Percentiles rank a stretch among this genome's conserved stretches.
These are phyloP conservation scores for Hedychridium roseum DNA, from an alignment of 2,888 invertebrate species.

Conservation along the genomic window DNA sequence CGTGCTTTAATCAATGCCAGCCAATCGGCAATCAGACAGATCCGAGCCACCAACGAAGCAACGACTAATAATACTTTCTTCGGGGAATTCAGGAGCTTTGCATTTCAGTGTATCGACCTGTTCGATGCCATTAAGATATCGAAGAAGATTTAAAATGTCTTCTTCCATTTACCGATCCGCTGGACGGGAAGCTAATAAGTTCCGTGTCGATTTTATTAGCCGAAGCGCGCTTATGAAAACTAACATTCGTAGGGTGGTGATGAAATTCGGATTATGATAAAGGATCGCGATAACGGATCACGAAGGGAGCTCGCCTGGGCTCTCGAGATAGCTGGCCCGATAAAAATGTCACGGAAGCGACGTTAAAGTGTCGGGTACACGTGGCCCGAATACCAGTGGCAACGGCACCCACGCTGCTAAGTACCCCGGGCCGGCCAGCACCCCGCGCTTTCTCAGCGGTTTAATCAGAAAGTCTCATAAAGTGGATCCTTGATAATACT, in stretches of 20 bases:
- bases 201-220: no score
- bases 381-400: conserved; percentile 33
- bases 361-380: conserved; percentile 25
- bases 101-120: no score
- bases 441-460: conserved; percentile 18
- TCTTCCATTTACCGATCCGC: no score
- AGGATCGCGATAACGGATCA: conserved; percentile 11
- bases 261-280: conserved; percentile 37
- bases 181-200: no score
- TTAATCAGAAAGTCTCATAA: conserved; percentile 29
- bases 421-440: conserved; percentile 6
- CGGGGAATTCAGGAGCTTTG: no score
- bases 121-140: no score
- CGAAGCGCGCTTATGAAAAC: no score
- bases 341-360: conserved; percentile 29
- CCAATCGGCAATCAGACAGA: no score
- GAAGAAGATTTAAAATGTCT: no score
- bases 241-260: no score
- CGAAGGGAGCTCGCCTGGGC: not conserved
- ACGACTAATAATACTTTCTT: no score
- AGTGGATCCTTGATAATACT: conserved; percentile 27
- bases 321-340: conserved; percentile 17
- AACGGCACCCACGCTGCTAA: conserved; percentile 12
- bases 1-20: conserved; percentile 38
- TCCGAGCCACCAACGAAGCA: no score